phyloP scores from a whole-genome alignment of 2,888 invertebrate genomes.

The Tachystola acroxantha region DNA sequence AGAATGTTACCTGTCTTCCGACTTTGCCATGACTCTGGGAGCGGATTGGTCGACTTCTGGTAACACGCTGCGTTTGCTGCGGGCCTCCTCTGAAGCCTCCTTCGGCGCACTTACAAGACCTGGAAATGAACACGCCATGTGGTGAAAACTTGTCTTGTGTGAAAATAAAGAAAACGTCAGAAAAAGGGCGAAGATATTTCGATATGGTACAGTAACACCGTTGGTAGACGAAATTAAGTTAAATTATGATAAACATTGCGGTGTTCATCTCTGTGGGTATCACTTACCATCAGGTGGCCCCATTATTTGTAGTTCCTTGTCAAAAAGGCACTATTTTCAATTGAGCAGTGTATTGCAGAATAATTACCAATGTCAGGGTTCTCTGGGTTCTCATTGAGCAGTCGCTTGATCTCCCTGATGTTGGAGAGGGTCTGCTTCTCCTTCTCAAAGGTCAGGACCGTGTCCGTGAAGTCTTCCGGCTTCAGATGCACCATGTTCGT shows the following conservation, averaged over 20 bases:
- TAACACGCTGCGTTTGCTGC: slow-evolving; percentile 58
- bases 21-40: slow-evolving; percentile 38
- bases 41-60: slow-evolving; percentile 39
- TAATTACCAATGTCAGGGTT: slow-evolving; percentile 48
- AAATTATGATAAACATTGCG: no score
- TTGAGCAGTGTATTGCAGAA: background rate
- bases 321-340: no score
- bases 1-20: slow-evolving; percentile 46
- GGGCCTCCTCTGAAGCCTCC: slow-evolving; percentile 15
- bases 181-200: no score
- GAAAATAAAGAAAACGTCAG: no score
- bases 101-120: slow-evolving; percentile 21
- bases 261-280: no score
- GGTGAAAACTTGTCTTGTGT: no score
- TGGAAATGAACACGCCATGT: no score
- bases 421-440: slow-evolving; percentile 32
- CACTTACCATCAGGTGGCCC: no score
- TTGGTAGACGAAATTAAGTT: no score
- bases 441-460: slow-evolving; percentile 35
- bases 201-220: no score
- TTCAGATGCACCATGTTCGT: slow-evolving; percentile 49
- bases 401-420: slow-evolving; percentile 46
- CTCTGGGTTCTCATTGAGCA: slow-evolving; percentile 60
- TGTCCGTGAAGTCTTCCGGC: slow-evolving; percentile 49
- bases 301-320: no score